Percentiles rank a stretch among this genome's conserved stretches.
Evolutionary conservation across 2,888 invertebrate genomes (phyloP).

Genomic region (Lasioglossum lativentre): DNA sequence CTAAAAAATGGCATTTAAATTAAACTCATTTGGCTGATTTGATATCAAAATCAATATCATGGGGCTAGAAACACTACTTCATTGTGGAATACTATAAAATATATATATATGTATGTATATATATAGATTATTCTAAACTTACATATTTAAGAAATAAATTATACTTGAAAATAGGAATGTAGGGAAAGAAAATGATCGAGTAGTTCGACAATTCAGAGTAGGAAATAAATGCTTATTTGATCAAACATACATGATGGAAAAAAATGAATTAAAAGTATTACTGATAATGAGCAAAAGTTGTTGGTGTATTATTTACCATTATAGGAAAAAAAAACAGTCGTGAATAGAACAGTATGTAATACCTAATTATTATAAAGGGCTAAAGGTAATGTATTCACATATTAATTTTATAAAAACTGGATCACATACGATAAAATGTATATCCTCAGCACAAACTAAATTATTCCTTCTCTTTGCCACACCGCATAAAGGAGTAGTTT

Average conservation of each 20-base stretch:
- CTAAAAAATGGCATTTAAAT: conserved; percentile 37
- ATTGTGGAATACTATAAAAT: conserved; percentile 17
- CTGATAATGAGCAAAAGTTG: conserved; percentile 41
- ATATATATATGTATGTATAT: too few species aligned
- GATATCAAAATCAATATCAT: conserved; percentile 31
- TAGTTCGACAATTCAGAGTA: conserved; percentile 38
- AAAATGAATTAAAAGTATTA: conserved; percentile 26
- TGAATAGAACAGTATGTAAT: conserved; percentile 21
- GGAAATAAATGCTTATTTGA: conserved; percentile 57
- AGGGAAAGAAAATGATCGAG: conserved; percentile 64
- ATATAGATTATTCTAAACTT: conserved; percentile 70
- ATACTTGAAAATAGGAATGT: conserved; percentile 77
- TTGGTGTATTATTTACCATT: conserved; percentile 50
- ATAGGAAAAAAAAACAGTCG: conserved; percentile 1
- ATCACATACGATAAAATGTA: conserved; percentile 40
- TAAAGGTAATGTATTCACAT: conserved; percentile 20
- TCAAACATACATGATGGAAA: conserved; percentile 42
- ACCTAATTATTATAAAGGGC: conserved; percentile 9
- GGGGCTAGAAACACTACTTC: conserved; percentile 11
- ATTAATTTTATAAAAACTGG: conserved; percentile 19
- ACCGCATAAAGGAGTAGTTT: conserved; percentile 32
- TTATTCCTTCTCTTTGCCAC: conserved; percentile 59
- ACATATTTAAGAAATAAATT: conserved; percentile 79
- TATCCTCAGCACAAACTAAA: conserved; percentile 18
- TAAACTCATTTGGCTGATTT: conserved; percentile 33